Percentiles rank a stretch among this genome's conserved stretches.
These are phyloP conservation scores for Gila orcuttii DNA, from an alignment of 2,113 vertebrate species.

Conservation along the genomic window DNA sequence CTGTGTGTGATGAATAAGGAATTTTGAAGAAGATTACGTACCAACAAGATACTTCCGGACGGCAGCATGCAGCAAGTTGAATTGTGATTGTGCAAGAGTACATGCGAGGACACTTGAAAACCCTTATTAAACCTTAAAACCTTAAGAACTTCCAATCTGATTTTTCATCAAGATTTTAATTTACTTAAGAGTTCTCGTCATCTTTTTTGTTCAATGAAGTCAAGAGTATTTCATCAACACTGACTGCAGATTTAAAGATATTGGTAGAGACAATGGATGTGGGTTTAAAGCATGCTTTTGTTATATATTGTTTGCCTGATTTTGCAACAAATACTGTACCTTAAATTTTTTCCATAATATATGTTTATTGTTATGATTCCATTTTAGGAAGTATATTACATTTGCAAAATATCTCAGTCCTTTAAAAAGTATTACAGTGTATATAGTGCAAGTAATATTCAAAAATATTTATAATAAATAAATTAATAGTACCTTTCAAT, in stretches of 20 bases:
- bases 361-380: too few species aligned
- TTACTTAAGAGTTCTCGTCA: background rate
- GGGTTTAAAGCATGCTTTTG: background rate
- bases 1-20: constrained; percentile 2
- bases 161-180: constrained; percentile 1
- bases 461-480: background rate
- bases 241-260: background rate
- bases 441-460: background rate
- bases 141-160: background rate
- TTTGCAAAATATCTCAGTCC: too few species aligned
- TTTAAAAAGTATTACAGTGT: background rate
- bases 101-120: background rate
- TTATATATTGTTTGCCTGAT: background rate
- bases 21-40: constrained; percentile 39
- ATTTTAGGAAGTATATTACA: too few species aligned
- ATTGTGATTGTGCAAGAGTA: constrained; percentile 16
- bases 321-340: background rate
- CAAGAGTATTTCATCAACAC: background rate
- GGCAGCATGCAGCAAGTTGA: background rate
- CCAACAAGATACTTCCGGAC: background rate
- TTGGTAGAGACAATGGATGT: background rate
- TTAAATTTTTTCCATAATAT: too few species aligned
- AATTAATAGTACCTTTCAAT: too few species aligned
- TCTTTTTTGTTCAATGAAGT: background rate
- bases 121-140: background rate